phyloP scores from a whole-genome alignment of 2,888 invertebrate genomes.

The Hofmannophila pseudospretella region DNA sequence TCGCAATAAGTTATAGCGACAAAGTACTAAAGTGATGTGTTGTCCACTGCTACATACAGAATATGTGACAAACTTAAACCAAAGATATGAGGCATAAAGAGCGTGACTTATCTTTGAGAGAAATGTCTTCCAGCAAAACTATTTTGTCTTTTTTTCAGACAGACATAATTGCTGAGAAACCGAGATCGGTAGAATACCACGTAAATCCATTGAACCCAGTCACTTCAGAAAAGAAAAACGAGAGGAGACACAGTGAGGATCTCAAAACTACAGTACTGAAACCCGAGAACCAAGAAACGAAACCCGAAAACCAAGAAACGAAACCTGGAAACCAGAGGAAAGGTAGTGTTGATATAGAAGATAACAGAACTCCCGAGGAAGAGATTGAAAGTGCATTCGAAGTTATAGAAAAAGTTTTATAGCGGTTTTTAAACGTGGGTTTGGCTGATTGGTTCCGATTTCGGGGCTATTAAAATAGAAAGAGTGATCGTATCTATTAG shows the following conservation, averaged over 20 bases:
- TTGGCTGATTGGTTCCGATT: too few relatives aligned
- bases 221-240: constrained; percentile 8
- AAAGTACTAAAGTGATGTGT: too few relatives aligned
- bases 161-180: constrained; percentile 37
- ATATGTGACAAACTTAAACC: too few relatives aligned
- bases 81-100: too few relatives aligned
- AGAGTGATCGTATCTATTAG: too few relatives aligned
- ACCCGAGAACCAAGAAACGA: neutral
- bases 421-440: too few relatives aligned
- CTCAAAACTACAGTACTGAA: neutral
- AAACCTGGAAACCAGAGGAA: neutral
- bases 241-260: constrained; percentile 4
- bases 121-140: too few relatives aligned
- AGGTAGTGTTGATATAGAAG: constrained; percentile 12
- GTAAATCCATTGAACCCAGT: constrained; percentile 24
- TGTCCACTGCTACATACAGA: too few relatives aligned
- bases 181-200: constrained; percentile 49
- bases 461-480: too few relatives aligned
- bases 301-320: neutral
- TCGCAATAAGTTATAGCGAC: too few relatives aligned
- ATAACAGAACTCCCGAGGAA: constrained; percentile 49
- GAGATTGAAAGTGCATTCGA: constrained; percentile 68
- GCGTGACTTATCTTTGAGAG: too few relatives aligned
- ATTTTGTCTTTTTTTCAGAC: constrained; percentile 45
- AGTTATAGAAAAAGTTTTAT: constrained; percentile 53